Evolutionary conservation across 2,113 vertebrate species (phyloP).

Genomic region (Phocoena sinus): DNA sequence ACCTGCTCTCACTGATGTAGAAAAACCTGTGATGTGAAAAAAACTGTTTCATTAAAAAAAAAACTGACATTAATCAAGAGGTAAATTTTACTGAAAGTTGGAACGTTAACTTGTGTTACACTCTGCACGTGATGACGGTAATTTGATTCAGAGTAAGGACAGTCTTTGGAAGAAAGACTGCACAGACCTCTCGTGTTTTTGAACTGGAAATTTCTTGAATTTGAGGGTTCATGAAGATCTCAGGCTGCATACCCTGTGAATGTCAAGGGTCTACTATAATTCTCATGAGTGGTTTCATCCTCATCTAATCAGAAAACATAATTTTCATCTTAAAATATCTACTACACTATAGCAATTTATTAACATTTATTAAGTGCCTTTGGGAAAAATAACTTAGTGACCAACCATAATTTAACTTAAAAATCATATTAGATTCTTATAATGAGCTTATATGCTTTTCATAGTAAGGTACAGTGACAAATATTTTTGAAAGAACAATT

Average conservation of each 20-base stretch:
- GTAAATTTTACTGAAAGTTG: not conserved
- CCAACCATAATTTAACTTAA: constrained; percentile 39
- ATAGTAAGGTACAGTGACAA: not conserved
- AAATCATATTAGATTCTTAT: constrained; percentile 31
- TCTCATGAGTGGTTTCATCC: not conserved
- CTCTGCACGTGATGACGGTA: not conserved
- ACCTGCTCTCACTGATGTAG: not conserved
- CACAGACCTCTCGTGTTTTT: not conserved
- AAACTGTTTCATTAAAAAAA: not conserved
- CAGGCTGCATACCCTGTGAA: not conserved
- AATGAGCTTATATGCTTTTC: constrained; percentile 36
- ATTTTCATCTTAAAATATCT: constrained; percentile 40
- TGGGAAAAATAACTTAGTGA: not conserved
- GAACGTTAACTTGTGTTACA: not conserved
- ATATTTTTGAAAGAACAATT: constrained; percentile 34
- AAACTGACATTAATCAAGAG: not conserved
- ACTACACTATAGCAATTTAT: not conserved
- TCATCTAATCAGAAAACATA: constrained; percentile 28
- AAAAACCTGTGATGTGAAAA: not conserved
- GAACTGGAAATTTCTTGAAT: constrained; percentile 3
- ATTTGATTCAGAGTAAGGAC: not conserved
- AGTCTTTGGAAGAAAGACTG: not conserved
- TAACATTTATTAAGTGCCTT: constrained; percentile 46
- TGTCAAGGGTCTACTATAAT: constrained; percentile 35
- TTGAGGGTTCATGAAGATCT: not conserved